These are phyloP conservation scores for Carpatolechia fugitivella DNA, from an alignment of 2,888 invertebrate species.

Conservation along the genomic window DNA sequence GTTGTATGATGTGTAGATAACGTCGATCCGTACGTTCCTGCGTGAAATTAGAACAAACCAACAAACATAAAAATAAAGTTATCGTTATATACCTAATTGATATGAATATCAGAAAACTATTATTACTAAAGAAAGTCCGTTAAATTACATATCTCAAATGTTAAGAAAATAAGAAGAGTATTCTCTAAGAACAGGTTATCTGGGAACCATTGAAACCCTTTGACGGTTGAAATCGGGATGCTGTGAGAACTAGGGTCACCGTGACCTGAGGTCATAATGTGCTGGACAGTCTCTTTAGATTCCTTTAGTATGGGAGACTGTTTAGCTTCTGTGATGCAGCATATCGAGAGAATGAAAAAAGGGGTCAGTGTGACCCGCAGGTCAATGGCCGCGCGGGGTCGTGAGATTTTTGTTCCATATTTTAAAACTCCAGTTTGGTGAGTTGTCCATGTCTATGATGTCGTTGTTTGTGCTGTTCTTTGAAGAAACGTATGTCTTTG, in stretches of 20 bases:
- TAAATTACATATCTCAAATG: not conserved
- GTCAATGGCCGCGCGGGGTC: not conserved
- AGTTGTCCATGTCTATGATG: no score
- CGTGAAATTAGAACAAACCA: no score
- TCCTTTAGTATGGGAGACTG: not conserved
- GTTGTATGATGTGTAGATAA: no score
- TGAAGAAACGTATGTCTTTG: no score
- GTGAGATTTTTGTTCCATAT: not conserved
- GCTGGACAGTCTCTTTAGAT: not conserved
- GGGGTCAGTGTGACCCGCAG: conserved; percentile 9
- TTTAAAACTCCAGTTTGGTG: no score
- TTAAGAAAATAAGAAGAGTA: not conserved
- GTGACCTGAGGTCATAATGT: conserved; percentile 55
- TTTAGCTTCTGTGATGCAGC: not conserved
- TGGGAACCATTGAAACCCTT: conserved; percentile 38
- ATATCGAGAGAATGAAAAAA: not conserved
- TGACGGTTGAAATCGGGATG: conserved; percentile 32
- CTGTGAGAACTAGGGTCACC: conserved; percentile 55
- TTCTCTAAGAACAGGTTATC: conserved; percentile 32
- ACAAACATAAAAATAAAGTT: no score
- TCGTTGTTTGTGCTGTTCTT: no score
- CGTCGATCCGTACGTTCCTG: no score
- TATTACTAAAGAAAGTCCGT: no score
- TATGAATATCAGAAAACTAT: no score
- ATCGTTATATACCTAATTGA: no score